Base-by-base conservation (phyloP, 2,113 vertebrate genomes). In the Grammomys surdaster region DNA sequence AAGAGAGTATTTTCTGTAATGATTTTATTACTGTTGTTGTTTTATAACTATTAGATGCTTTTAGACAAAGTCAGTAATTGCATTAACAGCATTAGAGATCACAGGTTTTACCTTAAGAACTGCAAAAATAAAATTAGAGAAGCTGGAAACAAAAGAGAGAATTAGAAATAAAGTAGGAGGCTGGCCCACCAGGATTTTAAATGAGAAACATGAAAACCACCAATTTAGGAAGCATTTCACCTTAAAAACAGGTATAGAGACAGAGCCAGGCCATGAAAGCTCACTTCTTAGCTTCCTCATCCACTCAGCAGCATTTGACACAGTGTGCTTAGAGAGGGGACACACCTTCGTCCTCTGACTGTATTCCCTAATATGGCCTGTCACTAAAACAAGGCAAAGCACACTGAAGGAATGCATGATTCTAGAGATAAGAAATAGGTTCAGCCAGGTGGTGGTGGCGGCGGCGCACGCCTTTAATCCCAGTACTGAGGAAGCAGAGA, bases 11-110 rank as follows among this genome's bases (percentile, higher is more conserved):
- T 87, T 95, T 73, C 63, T 78, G 33, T 75, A 88, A 48, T 85
- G 89, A 93, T 77, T 67, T 84, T 31, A 77, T 77, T 73, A 73
- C 31, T 40, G 19, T 56, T 75, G 46, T 51, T 75, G 40, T 87
- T 89, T 93, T n/a, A 19, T 81, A 43, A 72, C 33, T 26, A 82
- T 60, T 63, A 72, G 3, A 36, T 72, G 56, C 85, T 65, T 82
- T 92, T 67, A 65, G 56, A 89, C 86, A 82, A 81, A 67, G 28
- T 28, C 46, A 89, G 36, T 76, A 70, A 95, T 85, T 84, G 90
- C 33, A 48, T 48, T 88, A 95, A 96, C 54, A 31, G 8, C 54
- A 58, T 78, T 60, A 69, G 11, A 43, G 88, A 56, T 73, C 67
- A 80, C 36, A 48, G 60, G 43, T 46, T 92, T 75, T 54, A 85